Evolutionary conservation across 2,888 invertebrate genomes (phyloP).

Genomic region (Trissoscelio sp.): DNA sequence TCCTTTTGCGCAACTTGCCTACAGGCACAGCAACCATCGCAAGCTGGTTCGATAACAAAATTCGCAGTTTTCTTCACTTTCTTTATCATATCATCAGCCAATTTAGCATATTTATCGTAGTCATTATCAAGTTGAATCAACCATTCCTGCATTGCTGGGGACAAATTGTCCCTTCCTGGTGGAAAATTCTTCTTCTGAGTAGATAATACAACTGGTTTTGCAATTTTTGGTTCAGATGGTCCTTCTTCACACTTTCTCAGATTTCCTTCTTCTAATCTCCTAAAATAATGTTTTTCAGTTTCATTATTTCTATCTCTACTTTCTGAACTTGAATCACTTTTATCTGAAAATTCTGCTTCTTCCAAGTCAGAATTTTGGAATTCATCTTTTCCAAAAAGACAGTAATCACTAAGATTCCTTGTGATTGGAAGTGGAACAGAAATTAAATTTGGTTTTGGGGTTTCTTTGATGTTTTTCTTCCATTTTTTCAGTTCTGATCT

Average conservation of each 20-base stretch:
- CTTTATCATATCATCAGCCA: conserved; percentile 73
- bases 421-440: conserved; percentile 66
- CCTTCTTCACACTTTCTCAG: no score
- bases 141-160: conserved; percentile 79
- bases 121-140: conserved; percentile 76
- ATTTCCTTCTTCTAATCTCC: no score
- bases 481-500: conserved; percentile 70
- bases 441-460: conserved; percentile 70
- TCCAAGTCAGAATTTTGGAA: no score
- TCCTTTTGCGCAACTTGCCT: conserved; percentile 73
- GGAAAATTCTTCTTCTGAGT: conserved; percentile 71
- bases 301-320: no score
- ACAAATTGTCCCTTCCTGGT: conserved; percentile 76
- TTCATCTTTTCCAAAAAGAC: conserved; percentile 6
- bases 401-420: conserved; percentile 31
- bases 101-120: conserved; percentile 71
- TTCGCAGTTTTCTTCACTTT: conserved; percentile 72
- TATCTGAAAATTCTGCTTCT: no score
- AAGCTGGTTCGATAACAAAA: conserved; percentile 71
- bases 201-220: no score
- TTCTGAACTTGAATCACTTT: no score
- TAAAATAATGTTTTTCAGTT: no score
- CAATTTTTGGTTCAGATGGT: no score
- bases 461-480: conserved; percentile 70
- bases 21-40: conserved; percentile 78